Conservation (phyloP, 2,888 invertebrate species). For the Spodoptera picta region DNA sequence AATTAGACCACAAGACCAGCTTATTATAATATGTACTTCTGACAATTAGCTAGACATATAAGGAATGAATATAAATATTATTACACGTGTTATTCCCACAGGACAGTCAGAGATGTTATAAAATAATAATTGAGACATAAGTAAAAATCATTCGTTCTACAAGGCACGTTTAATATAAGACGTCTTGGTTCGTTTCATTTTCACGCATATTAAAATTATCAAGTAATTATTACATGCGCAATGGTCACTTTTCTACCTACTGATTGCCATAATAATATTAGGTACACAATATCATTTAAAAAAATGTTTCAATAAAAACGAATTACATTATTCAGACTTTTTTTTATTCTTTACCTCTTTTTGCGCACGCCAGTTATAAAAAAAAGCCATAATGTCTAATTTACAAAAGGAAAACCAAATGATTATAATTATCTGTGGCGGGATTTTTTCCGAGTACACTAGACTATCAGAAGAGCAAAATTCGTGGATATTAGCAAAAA, state of each 20-base stretch:
- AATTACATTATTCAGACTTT: too few relatives aligned
- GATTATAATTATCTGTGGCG: too few relatives aligned
- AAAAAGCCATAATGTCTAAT: too few relatives aligned
- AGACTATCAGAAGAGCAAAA: conserved; percentile 3
- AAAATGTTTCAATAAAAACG: too few relatives aligned
- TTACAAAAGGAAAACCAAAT: background rate
- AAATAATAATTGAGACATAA: background rate
- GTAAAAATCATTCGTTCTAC: conserved; percentile 21
- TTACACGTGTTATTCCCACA: background rate
- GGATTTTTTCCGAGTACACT: too few relatives aligned
- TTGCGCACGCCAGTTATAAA: too few relatives aligned
- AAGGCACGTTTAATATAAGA: conserved; percentile 21
- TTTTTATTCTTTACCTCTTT: too few relatives aligned
- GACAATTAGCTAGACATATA: background rate
- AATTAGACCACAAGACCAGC: background rate
- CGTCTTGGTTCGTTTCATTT: conserved; percentile 23
- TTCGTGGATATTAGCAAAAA: conserved; percentile 21
- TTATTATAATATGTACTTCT: background rate
- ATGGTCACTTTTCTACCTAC: background rate
- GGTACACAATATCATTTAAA: too few relatives aligned
- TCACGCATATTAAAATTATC: conserved; percentile 23
- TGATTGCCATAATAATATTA: too few relatives aligned
- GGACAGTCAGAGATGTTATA: too few relatives aligned
- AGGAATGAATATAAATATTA: background rate
- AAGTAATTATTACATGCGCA: background rate